phyloP scores from a whole-genome alignment of 2,113 vertebrate genomes.

The Pan troglodytes region NHGRI_mPanTro3-v2.1_pri NC_086015.1:60432501-60433000 shows the following conservation, averaged over 20 bases:
- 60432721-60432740: background rate
- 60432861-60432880: background rate
- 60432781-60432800: background rate
- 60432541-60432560: conserved; percentile 32
- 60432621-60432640: conserved; percentile 16
- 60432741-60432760: conserved; percentile 9
- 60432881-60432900: background rate
- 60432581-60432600: background rate
- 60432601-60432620: background rate
- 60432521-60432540: conserved; percentile 44
- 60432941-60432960: background rate
- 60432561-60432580: conserved; percentile 18
- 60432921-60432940: background rate
- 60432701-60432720: conserved; percentile 41
- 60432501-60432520: background rate
- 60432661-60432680: background rate
- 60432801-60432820: background rate
- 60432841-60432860: background rate
- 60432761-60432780: background rate
- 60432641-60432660: conserved; percentile 10
- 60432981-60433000: background rate
- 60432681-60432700: background rate
- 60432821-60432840: conserved; percentile 12
- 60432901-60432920: background rate
- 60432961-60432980: background rate